Conservation (phyloP, 2,888 invertebrate genomes). For the Anodontia alba region DNA sequence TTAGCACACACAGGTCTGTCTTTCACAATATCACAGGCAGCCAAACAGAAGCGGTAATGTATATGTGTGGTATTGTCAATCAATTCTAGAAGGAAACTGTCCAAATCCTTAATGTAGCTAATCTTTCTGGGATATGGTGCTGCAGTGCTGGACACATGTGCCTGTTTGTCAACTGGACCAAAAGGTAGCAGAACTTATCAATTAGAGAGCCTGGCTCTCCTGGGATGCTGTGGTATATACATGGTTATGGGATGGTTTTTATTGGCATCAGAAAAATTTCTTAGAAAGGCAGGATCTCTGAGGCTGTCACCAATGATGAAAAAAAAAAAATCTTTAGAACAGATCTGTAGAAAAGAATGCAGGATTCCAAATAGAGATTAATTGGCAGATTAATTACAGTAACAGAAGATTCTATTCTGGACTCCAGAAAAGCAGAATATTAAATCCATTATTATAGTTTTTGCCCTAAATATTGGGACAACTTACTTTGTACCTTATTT, state of each 20-base stretch:
- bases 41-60: background rate
- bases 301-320: too few relatives aligned
- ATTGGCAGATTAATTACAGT: too few relatives aligned
- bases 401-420: too few relatives aligned
- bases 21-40: background rate
- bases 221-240: conserved; percentile 4
- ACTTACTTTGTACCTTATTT: too few relatives aligned
- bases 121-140: background rate
- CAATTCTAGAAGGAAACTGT: conserved; percentile 6
- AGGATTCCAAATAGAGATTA: too few relatives aligned
- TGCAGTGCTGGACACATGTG: conserved; percentile 14
- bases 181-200: conserved; percentile 18
- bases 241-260: background rate
- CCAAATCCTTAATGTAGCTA: conserved; percentile 19
- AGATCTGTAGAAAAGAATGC: too few relatives aligned
- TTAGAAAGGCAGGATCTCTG: too few relatives aligned
- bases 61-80: background rate
- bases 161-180: conserved; percentile 15
- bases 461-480: too few relatives aligned
- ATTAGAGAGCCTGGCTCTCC: conserved; percentile 7
- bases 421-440: too few relatives aligned
- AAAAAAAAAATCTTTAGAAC: too few relatives aligned
- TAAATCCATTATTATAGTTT: too few relatives aligned
- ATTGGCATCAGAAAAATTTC: background rate
- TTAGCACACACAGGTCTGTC: background rate